Evolutionary conservation across 2,888 invertebrate species (phyloP).

Genomic region (Celastrina argiolus): DNA sequence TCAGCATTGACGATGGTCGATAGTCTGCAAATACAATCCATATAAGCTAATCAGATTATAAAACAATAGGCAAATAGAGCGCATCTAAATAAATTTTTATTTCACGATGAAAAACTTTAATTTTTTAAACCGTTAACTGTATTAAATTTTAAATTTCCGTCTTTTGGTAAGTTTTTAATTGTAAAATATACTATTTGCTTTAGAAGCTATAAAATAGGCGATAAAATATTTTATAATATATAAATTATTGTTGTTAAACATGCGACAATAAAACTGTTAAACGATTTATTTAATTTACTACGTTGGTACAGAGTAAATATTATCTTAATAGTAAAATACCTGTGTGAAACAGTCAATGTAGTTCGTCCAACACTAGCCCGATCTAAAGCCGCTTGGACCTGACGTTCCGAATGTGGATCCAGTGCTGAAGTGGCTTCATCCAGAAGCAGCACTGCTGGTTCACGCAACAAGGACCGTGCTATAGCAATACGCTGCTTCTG

Average conservation of each 20-base stretch:
- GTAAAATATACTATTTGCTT: neutral
- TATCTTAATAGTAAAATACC: constrained; percentile 43
- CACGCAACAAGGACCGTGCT: constrained; percentile 86
- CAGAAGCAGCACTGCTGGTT: constrained; percentile 84
- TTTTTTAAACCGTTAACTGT: no score
- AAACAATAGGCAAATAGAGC: no score
- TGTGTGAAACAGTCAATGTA: constrained; percentile 85
- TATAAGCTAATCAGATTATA: no score
- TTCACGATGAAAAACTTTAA: no score
- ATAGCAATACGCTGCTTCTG: constrained; percentile 92
- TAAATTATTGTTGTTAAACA: neutral
- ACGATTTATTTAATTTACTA: neutral
- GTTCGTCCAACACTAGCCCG: constrained; percentile 84
- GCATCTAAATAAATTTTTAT: no score
- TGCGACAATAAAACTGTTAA: no score
- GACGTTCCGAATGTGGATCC: constrained; percentile 87
- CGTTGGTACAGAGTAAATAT: neutral
- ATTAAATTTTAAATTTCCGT: neutral
- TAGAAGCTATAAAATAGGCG: no score
- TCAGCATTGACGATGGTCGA: constrained; percentile 85
- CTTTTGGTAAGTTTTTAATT: neutral
- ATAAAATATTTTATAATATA: no score
- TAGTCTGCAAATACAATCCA: constrained; percentile 54
- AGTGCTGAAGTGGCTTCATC: constrained; percentile 92
- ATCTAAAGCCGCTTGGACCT: constrained; percentile 88